These are phyloP conservation scores for Caenorhabditis sp. DNA, from an alignment of 2,888 invertebrate genomes.

Conservation along the genomic window DNA sequence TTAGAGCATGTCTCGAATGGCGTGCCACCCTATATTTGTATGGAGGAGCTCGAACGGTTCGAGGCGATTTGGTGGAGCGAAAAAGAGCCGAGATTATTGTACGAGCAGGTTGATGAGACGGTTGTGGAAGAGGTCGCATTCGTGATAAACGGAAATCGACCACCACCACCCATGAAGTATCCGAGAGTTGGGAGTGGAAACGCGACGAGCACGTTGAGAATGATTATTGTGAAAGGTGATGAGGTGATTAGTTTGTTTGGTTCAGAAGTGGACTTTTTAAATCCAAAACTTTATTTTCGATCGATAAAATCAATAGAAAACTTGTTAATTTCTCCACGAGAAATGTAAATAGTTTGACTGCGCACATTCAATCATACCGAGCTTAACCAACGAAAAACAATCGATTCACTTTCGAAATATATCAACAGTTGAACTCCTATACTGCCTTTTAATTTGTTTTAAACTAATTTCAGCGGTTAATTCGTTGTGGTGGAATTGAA, in stretches of 20 bases:
- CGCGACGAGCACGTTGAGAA: slow-evolving; percentile 46
- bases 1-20: slow-evolving; percentile 74
- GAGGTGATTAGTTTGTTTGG: slow-evolving; percentile 3
- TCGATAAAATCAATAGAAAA: no score
- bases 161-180: slow-evolving; percentile 54
- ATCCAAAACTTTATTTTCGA: no score
- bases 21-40: slow-evolving; percentile 96
- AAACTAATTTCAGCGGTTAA: no score
- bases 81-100: slow-evolving; percentile 73
- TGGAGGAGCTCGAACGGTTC: slow-evolving; percentile 95
- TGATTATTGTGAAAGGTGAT: slow-evolving; percentile 50
- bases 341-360: no score
- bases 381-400: no score
- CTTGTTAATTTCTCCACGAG: no score
- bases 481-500: no score
- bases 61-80: slow-evolving; percentile 99
- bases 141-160: slow-evolving; percentile 36
- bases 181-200: slow-evolving; percentile 59
- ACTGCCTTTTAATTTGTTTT: no score
- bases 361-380: no score
- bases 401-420: no score
- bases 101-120: slow-evolving; percentile 77
- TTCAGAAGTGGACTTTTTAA: no score
- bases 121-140: slow-evolving; percentile 86
- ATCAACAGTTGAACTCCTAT: no score